Percentiles rank a stretch among this genome's conserved stretches.
These are phyloP conservation scores for Drosophila ambigua DNA, from an alignment of 1,140 invertebrate genomes.

Conservation along the genomic window DNA sequence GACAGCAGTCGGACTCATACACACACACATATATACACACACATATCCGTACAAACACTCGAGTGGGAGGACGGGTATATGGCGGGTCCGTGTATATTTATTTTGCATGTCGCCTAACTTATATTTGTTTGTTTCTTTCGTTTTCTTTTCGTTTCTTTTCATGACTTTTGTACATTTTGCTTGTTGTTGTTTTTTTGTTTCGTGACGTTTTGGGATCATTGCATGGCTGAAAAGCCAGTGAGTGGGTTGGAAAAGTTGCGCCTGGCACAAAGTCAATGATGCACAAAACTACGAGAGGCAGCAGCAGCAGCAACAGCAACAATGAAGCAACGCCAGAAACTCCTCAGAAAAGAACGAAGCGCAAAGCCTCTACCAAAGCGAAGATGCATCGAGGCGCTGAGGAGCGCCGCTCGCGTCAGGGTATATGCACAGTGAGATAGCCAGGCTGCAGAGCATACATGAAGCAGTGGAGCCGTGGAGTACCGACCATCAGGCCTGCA, in stretches of 20 bases:
- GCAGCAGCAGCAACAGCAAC: slow-evolving; percentile 19
- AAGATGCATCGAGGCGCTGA: not conserved
- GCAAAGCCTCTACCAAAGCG: not conserved
- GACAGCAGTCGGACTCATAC: slow-evolving; percentile 28
- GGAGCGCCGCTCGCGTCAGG: no score
- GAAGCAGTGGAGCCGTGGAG: no score
- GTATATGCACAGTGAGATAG: no score
- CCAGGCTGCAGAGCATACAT: not conserved
- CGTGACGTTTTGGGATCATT: slow-evolving; percentile 63
- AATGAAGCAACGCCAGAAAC: slow-evolving; percentile 7
- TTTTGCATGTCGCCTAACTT: slow-evolving; percentile 60
- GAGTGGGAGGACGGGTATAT: not conserved
- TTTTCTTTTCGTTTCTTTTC: slow-evolving; percentile 31
- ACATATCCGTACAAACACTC: slow-evolving; percentile 1
- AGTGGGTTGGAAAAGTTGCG: slow-evolving; percentile 28
- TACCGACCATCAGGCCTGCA: not conserved
- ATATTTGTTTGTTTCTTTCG: slow-evolving; percentile 59
- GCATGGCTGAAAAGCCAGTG: slow-evolving; percentile 31
- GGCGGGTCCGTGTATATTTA: slow-evolving; percentile 16
- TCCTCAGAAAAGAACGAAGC: not conserved
- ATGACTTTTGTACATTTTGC: slow-evolving; percentile 14
- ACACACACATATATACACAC: slow-evolving; percentile 1
- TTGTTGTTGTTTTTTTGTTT: slow-evolving; percentile 21
- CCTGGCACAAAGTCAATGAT: slow-evolving; percentile 65
- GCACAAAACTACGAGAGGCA: slow-evolving; percentile 55